These are phyloP conservation scores for Spodoptera frugiperda DNA, from an alignment of 1,140 invertebrate genomes.

Conservation along the genomic window DNA sequence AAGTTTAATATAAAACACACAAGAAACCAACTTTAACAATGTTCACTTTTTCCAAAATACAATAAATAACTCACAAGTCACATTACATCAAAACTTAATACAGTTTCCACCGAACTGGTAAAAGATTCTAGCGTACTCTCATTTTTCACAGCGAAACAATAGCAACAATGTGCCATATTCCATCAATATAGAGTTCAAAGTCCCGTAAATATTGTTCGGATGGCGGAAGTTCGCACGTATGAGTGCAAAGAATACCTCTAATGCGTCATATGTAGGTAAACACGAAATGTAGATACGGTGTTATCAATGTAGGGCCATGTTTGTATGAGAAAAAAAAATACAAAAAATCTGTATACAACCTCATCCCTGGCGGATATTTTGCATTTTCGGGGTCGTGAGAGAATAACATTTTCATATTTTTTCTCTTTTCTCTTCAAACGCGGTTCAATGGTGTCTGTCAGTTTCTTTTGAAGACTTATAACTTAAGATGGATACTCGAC, in stretches of 20 bases:
- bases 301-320: conserved; percentile 40
- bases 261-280: conserved; percentile 25
- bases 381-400: conserved; percentile 35
- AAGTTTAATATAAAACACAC: too few relatives aligned
- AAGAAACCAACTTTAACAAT: too few relatives aligned
- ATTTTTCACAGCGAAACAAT: background rate
- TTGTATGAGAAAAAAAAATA: conserved; percentile 23
- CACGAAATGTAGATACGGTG: conserved; percentile 38
- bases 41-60: too few relatives aligned
- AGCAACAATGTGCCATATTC: background rate
- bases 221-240: background rate
- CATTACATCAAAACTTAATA: too few relatives aligned
- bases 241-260: background rate
- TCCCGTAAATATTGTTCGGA: background rate
- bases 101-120: too few relatives aligned
- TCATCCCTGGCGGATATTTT: conserved; percentile 36
- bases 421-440: conserved; percentile 7
- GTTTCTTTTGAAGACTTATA: too few relatives aligned
- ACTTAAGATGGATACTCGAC: too few relatives aligned
- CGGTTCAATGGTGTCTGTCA: background rate
- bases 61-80: too few relatives aligned
- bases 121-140: too few relatives aligned
- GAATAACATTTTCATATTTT: conserved; percentile 42
- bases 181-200: conserved; percentile 21
- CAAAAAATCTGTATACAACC: background rate